Evolutionary conservation across 1,140 invertebrate species (phyloP).

Genomic region (Ridgeia piscesae): DNA sequence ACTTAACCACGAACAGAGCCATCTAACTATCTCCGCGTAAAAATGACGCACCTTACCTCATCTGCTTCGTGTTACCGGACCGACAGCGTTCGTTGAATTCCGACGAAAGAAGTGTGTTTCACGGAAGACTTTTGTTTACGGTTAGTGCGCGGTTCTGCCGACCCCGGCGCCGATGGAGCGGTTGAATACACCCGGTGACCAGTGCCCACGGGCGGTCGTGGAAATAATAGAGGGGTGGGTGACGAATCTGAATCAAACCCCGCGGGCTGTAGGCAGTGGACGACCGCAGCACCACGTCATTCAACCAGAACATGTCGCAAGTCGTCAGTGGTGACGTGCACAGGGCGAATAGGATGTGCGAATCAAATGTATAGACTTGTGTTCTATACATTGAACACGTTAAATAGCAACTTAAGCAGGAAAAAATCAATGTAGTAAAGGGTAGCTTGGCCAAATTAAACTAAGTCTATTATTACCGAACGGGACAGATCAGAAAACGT

Average conservation of each 20-base stretch:
- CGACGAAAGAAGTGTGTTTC: not conserved
- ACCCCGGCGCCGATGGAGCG: not conserved
- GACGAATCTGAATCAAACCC: not conserved
- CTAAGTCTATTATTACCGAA: not conserved
- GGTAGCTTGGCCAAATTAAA: not conserved
- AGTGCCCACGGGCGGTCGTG: not conserved
- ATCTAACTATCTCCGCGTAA: not conserved
- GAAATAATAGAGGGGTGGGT: not conserved
- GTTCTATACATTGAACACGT: not conserved
- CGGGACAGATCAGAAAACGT: not conserved
- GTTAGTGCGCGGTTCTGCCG: not conserved
- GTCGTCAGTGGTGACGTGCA: not conserved
- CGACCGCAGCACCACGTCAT: not conserved
- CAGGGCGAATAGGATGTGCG: not conserved
- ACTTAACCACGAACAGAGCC: not conserved
- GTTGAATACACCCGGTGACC: not conserved
- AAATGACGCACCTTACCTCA: not conserved
- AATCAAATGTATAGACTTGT: not conserved
- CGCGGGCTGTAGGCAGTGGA: not conserved
- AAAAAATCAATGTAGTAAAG: not conserved
- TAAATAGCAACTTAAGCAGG: not conserved
- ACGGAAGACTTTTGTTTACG: not conserved
- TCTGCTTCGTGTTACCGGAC: not conserved
- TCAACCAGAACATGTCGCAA: not conserved
- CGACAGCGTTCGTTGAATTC: not conserved